Base-by-base conservation (phyloP, 2,113 vertebrate genomes). In the Erythrocercus mccallii region DNA sequence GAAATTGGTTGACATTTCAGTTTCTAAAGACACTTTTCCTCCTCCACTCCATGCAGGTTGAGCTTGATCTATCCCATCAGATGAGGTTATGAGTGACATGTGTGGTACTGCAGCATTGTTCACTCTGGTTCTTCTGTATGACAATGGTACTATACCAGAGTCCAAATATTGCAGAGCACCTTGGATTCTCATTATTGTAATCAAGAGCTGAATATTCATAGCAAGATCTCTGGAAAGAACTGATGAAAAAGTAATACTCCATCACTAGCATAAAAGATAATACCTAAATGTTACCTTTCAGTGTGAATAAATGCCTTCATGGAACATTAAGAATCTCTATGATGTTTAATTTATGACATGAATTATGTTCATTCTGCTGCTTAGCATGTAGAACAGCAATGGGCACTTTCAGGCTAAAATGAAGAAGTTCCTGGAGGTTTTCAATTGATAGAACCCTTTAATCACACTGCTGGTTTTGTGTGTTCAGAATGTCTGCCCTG, bases 381-480 rank as follows among this genome's bases (percentile, higher is more conserved):
- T 88, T 71, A 76, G 24, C 28, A 30, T 10, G 6, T 17, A 28
- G 15, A 51, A 18, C 53, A 69, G 58, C 24, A 86, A 3, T 60
- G 62, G 20, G 5, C 24, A 38, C 15, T 50, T 88, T 48, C 28
- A 77, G 40, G 23, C 19, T 83, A 44, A 79, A 33, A 40, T 8
- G 21, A 78, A 47, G 33, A 25, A 7, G 33, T n/a, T 86, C 48
- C 40, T 78, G 58, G 31, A 77, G 30, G 35, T 86, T 91, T 91
- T 77, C 23, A 27, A 9, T 12, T 65, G 30, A 24, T 9, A 54
- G 50, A 86, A 81, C 12, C 40, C 30, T 69, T 80, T 51, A 87
- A 50, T 24, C 12, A 20, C 33, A 16, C n/a, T 6, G 0, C 42
- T 47, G n/a, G 1, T 82, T 80, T 64, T 1, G 0, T 42, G 15